phyloP scores from a whole-genome alignment of 2,113 vertebrate genomes.

The Oryzias javanicus region DNA sequence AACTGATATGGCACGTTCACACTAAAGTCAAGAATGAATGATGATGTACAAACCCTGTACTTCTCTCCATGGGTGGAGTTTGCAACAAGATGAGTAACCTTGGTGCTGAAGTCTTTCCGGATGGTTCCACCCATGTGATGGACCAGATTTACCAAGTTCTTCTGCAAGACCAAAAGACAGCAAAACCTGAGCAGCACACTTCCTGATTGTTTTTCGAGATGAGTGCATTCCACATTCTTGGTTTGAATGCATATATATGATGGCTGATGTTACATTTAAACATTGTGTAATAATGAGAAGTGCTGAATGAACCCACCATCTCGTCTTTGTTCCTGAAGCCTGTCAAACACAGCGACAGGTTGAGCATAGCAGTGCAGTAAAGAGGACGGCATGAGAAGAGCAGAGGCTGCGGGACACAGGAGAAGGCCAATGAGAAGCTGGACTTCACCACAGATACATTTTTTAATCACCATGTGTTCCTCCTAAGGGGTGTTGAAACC shows the following conservation, averaged over 20 bases:
- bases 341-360: conserved; percentile 92
- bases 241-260: neutral
- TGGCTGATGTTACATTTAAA: too few relatives aligned
- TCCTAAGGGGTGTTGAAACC: too few relatives aligned
- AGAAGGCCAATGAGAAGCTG: neutral
- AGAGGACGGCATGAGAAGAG: conserved; percentile 91
- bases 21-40: too few relatives aligned
- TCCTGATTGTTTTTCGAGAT: too few relatives aligned
- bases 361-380: conserved; percentile 91
- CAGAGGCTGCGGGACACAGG: conserved; percentile 76
- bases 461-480: too few relatives aligned
- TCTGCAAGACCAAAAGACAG: conserved; percentile 67
- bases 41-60: conserved; percentile 85
- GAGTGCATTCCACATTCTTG: neutral
- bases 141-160: conserved; percentile 90
- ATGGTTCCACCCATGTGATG: conserved; percentile 98
- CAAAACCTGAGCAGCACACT: neutral
- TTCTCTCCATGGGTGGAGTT: conserved; percentile 95
- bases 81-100: conserved; percentile 95
- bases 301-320: conserved; percentile 79
- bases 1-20: too few relatives aligned
- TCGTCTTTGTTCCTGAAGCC: conserved; percentile 96
- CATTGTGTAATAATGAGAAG: too few relatives aligned
- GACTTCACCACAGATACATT: too few relatives aligned
- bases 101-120: conserved; percentile 92